Evolutionary conservation across 2,113 vertebrate genomes (phyloP).

Genomic region (Maccullochella peelii): DNA sequence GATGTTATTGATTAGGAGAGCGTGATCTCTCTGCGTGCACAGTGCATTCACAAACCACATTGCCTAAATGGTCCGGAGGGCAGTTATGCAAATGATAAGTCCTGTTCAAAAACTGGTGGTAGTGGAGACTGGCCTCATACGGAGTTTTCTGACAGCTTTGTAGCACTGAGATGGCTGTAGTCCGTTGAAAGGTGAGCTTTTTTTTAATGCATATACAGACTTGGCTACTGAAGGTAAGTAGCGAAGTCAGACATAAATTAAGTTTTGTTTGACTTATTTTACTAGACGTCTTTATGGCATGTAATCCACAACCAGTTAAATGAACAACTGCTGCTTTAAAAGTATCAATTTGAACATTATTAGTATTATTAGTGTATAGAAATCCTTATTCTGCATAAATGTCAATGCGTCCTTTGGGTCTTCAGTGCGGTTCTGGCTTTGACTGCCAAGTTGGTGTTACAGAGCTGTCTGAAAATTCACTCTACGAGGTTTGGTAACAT

Average conservation of each 20-base stretch:
- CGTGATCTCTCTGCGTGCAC: constrained; percentile 26
- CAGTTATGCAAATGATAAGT: constrained; percentile 11
- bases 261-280: background rate
- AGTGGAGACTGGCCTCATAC: background rate
- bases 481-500: background rate
- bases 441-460: background rate
- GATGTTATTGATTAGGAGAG: constrained; percentile 11
- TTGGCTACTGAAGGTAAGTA: background rate
- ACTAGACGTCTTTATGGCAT: constrained; percentile 10
- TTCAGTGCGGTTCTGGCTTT: background rate
- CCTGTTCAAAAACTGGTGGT: background rate
- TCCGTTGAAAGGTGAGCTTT: background rate
- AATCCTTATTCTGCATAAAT: background rate
- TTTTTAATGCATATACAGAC: background rate
- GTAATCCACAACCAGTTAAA: background rate
- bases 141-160: constrained; percentile 11
- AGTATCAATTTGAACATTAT: constrained; percentile 1
- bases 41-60: constrained; percentile 48
- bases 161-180: constrained; percentile 13
- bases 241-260: background rate
- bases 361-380: constrained; percentile 1
- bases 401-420: background rate
- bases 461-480: constrained; percentile 1
- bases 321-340: constrained; percentile 10
- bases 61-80: constrained; percentile 33